These are phyloP conservation scores for Galeruca laticollis DNA, from an alignment of 2,888 invertebrate species.

Conservation along the genomic window DNA sequence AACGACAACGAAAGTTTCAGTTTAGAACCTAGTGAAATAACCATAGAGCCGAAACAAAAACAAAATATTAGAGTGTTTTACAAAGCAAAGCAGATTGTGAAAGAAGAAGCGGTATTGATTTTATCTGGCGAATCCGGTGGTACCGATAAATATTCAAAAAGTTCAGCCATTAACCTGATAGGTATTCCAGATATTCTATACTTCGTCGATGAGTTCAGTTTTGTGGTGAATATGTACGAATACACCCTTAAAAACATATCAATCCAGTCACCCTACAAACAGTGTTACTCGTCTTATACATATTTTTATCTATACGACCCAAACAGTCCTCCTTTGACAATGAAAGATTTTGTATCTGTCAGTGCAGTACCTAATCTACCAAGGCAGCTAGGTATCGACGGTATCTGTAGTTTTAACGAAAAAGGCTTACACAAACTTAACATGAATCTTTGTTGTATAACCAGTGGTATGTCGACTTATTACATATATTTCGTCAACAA, in stretches of 20 bases:
- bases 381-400: slow-evolving; percentile 36
- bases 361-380: slow-evolving; percentile 36
- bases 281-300: slow-evolving; percentile 42
- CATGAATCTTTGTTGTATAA: slow-evolving; percentile 41
- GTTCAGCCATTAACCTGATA: slow-evolving; percentile 52
- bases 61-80: slow-evolving; percentile 51
- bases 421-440: slow-evolving; percentile 26
- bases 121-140: slow-evolving; percentile 55
- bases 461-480: slow-evolving; percentile 35
- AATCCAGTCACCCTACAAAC: slow-evolving; percentile 46
- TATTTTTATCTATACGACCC: slow-evolving; percentile 40
- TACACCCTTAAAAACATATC: slow-evolving; percentile 23
- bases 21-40: slow-evolving; percentile 32
- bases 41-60: slow-evolving; percentile 41
- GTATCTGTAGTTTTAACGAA: slow-evolving; percentile 32
- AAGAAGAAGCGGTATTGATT: slow-evolving; percentile 50
- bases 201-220: slow-evolving; percentile 43
- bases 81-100: slow-evolving; percentile 53
- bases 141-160: slow-evolving; percentile 56
- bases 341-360: slow-evolving; percentile 42
- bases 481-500: slow-evolving; percentile 55
- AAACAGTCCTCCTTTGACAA: slow-evolving; percentile 28
- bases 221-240: slow-evolving; percentile 45
- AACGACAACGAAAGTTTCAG: slow-evolving; percentile 55
- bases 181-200: slow-evolving; percentile 55